Evolutionary conservation across 2,888 invertebrate genomes (phyloP).

Genomic region (Phortica magna): DNA sequence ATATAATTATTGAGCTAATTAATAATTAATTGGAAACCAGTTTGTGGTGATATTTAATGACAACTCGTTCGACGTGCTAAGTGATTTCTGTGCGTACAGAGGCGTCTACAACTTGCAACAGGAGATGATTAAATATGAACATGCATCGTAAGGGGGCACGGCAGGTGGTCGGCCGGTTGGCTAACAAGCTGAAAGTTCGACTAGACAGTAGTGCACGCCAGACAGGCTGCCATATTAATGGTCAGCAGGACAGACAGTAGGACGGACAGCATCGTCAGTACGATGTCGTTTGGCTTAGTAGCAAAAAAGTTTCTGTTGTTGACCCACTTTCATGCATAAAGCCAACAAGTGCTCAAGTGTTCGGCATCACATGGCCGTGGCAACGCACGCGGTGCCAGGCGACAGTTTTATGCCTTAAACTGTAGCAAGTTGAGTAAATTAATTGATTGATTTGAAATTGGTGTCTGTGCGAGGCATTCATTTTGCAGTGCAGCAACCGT

Average conservation of each 20-base stretch:
- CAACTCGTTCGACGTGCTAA: background rate
- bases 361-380: background rate
- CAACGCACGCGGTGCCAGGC: background rate
- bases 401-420: slow-evolving; percentile 28
- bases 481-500: background rate
- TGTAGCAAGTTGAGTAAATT: slow-evolving; percentile 29
- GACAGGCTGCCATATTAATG: background rate
- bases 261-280: too few relatives aligned
- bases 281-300: too few relatives aligned
- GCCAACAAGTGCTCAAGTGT: background rate
- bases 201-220: background rate
- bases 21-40: background rate
- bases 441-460: slow-evolving; percentile 33
- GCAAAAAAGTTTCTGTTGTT: background rate
- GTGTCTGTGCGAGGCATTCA: background rate
- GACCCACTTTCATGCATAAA: slow-evolving; percentile 1
- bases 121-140: slow-evolving; percentile 1
- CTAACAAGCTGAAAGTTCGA: background rate
- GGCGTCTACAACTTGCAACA: background rate
- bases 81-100: background rate
- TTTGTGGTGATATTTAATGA: background rate
- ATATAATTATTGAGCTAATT: background rate
- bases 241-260: too few relatives aligned
- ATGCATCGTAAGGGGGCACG: background rate
- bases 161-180: background rate